Evolutionary conservation across 2,113 vertebrate species (phyloP), one percentile per base, ranked within the genome.

Genomic region (Paralichthys olivaceus): DNA sequence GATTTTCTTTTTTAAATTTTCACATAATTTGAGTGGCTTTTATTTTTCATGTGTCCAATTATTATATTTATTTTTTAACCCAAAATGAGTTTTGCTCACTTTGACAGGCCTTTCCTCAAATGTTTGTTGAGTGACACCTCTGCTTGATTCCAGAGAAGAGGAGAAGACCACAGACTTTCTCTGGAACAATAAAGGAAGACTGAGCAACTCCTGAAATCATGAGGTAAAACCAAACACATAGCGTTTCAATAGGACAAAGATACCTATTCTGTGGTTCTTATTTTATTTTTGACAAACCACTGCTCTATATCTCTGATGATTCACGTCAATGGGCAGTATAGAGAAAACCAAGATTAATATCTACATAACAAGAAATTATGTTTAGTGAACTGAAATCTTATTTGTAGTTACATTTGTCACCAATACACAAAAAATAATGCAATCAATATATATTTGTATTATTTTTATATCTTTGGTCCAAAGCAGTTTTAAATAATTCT

Each of bases 151-250:
- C 29, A 47, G 58, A 15, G 61, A 75, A 62, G 37, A 49, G 0
- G 40, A 77, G 66, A 32, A 69, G 69, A 82, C 82, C 79, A 69
- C 67, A 81, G 22, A 72, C 69, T 72, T 79, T 87, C 77, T 72
- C 53, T 79, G 47, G 25, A 53, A 79, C 83, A 81, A 63, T 61
- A 69, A 78, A 57, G 63, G 67, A 70, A 85, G 80, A 84, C 78
- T 70, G 84, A 89, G 88, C 84, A 89, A 69, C 25, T 22, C 32
- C 37, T 25, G 28, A 63, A 68, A 78, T 69, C 75, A 59, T 3
- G 69, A 85, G 67, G 80, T 75, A 72, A 75, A 64, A 4, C 40
- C 56, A 51, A 71, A 77, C 59, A 71, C 55, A 55, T 1, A 34
- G 43, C 32, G 17, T 4, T 28, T 7, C n/a, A n/a, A n/a, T 23